Base-by-base conservation (phyloP, 2,797 vertebrate species). In the Phoeniculus purpureus region DNA sequence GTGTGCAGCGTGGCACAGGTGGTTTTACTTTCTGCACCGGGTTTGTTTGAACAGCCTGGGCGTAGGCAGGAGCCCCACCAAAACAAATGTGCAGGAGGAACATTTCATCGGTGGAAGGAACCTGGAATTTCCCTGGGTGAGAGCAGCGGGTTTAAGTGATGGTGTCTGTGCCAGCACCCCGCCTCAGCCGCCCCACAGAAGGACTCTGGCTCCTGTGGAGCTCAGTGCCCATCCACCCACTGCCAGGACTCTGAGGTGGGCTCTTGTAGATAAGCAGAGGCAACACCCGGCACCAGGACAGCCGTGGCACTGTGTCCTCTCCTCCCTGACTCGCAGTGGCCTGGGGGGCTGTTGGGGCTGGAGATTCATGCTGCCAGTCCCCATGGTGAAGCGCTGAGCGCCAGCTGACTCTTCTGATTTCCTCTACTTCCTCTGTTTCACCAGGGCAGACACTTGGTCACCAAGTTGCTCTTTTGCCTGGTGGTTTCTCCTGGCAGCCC, bases 91-190 rank as follows among this genome's bases (percentile, higher is more conserved):
- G 59, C 72, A 71, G 81, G 93, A 47, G 56, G 90, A 90, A 56
- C 79, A 32, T 66, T 81, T 91, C 12, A 21, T 79, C 72, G 84
- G 81, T 71, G 68, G 60, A 92, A 81, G 66, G 56, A 51, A 54
- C 32, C 5, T 78, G 95, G 93, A 94, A 94, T 93, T 96, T 87
- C 91, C 96, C 85, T 23, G 66, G 75, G 72, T 71, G 23, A 67
- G 74, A 64, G 56, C 64, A 77, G 70, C 5, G 9, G 60, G 56
- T 85, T 75, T 55, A 76, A 73, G 32, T 18, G 52, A 66, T n/a
- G 25, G 29, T 1, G 5, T 29, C 75, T 67, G 32, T 86, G 56
- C 70, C 84, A 70, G 65, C 0, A 7, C 65, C 48, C 32, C 52
- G 50, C 77, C 77, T 88, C 56, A 15, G 51, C 32, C 27, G 32